Evolutionary conservation across 2,113 vertebrate species (phyloP).

Genomic region (Scopus umbretta): DNA sequence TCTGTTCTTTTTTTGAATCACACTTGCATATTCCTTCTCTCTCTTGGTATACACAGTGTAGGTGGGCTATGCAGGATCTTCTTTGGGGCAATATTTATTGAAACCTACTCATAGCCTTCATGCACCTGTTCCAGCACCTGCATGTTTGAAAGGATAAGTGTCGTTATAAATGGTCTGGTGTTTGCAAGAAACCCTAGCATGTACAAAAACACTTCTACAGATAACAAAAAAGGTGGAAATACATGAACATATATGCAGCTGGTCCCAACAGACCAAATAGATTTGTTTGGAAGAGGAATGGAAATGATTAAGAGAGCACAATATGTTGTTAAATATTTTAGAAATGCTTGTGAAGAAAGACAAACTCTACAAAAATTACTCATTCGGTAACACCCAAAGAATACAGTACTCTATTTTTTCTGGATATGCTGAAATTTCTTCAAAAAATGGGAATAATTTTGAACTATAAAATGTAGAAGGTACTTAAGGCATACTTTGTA

Average conservation of each 20-base stretch:
- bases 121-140: not conserved
- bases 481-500: not conserved
- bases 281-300: no score
- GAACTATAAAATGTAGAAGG: not conserved
- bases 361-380: not conserved
- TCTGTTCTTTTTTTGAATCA: not conserved
- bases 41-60: not conserved
- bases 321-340: not conserved
- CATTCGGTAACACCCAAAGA: not conserved
- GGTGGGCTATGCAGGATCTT: not conserved
- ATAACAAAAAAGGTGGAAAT: not conserved
- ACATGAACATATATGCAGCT: not conserved
- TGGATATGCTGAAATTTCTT: not conserved
- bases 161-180: not conserved
- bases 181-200: not conserved
- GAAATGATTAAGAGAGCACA: not conserved
- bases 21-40: not conserved
- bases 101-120: not conserved
- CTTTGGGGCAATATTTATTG: not conserved
- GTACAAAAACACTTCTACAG: not conserved
- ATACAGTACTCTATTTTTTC: not conserved
- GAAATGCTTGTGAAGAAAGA: not conserved
- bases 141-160: not conserved
- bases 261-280: fast-evolving
- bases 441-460: not conserved